phyloP scores from a whole-genome alignment of 2,797 vertebrate species.

The Cuculus canorus region DNA sequence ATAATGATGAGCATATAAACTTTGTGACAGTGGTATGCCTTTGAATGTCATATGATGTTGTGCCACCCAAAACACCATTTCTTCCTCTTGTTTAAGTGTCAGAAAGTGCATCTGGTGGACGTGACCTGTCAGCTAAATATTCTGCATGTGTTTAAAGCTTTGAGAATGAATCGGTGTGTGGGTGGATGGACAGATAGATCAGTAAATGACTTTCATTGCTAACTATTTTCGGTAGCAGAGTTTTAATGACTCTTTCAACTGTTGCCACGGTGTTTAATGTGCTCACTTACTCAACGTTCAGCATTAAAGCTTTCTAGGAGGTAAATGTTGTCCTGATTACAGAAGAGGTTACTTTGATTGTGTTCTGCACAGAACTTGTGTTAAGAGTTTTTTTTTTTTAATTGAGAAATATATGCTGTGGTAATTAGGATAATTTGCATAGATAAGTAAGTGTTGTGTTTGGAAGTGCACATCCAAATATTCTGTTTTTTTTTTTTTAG shows the following conservation, averaged over 20 bases:
- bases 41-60: background rate
- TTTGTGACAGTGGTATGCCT: background rate
- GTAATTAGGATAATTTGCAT: background rate
- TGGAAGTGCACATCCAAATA: background rate
- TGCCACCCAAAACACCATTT: background rate
- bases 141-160: background rate
- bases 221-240: slow-evolving; percentile 30
- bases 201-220: slow-evolving; percentile 14
- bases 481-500: background rate
- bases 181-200: background rate
- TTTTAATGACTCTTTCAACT: slow-evolving; percentile 54
- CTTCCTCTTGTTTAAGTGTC: background rate
- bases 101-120: background rate
- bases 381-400: background rate
- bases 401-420: slow-evolving; percentile 24
- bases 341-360: slow-evolving; percentile 49
- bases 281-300: background rate
- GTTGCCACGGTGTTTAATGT: slow-evolving; percentile 51
- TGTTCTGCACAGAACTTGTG: slow-evolving; percentile 7
- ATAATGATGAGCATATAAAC: background rate
- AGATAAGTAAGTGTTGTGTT: background rate
- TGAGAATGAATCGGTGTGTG: background rate
- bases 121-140: background rate
- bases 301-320: slow-evolving; percentile 46
- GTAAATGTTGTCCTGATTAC: slow-evolving; percentile 38